These are phyloP conservation scores for Caenorhabditis sp. DNA, from an alignment of 2,888 invertebrate genomes.

Conservation along the genomic window DNA sequence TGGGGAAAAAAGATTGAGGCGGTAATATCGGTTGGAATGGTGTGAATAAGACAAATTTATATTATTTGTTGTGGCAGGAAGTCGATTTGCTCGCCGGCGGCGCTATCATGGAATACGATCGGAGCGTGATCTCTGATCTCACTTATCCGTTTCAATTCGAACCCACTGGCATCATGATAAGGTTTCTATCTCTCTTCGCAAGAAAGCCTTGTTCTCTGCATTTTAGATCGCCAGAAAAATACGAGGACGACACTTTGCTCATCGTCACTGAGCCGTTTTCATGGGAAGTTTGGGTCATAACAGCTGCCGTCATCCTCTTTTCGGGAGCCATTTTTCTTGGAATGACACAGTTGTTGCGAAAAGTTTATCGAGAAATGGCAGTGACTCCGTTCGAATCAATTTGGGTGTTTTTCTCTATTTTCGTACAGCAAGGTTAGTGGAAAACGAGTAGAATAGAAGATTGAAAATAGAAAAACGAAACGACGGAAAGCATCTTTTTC, in stretches of 20 bases:
- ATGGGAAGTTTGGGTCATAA: conserved; percentile 76
- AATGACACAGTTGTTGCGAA: conserved; percentile 54
- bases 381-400: conserved; percentile 66
- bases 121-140: conserved; percentile 71
- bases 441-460: not conserved
- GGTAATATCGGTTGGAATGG: not conserved
- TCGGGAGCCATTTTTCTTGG: conserved; percentile 67
- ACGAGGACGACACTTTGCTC: conserved; percentile 68
- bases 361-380: conserved; percentile 58
- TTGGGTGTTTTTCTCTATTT: conserved; percentile 75
- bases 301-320: conserved; percentile 67
- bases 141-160: conserved; percentile 78
- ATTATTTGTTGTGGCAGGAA: conserved; percentile 65
- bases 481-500: not conserved
- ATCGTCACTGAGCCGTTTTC: conserved; percentile 74
- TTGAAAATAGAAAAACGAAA: not conserved
- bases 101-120: conserved; percentile 74
- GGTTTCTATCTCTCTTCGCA: conserved; percentile 8
- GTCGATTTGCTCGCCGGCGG: conserved; percentile 75
- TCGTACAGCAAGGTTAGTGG: conserved; percentile 72
- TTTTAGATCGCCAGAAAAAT: conserved; percentile 70
- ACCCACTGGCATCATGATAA: conserved; percentile 69
- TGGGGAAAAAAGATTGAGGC: not conserved
- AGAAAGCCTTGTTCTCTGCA: too few species aligned
- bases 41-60: too few species aligned